Percentiles rank a stretch among this genome's conserved stretches.
phyloP scores from a whole-genome alignment of 2,888 invertebrate species.

The Coremacera marginata region DNA sequence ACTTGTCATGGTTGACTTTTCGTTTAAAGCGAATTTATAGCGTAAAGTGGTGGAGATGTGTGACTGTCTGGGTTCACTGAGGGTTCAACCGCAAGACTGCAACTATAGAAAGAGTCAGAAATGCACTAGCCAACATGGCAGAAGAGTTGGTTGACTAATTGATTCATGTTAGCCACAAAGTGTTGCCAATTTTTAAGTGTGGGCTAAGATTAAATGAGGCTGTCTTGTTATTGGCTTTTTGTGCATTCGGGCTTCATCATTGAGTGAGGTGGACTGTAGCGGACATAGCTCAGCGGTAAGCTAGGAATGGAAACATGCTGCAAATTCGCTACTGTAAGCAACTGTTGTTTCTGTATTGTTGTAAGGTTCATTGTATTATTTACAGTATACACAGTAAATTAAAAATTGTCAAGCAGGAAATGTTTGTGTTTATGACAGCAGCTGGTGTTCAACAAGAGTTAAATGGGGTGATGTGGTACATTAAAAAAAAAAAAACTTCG shows the following conservation, averaged over 20 bases:
- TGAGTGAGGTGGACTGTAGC: neutral
- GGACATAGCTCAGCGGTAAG: conserved; percentile 9
- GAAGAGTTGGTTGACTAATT: conserved; percentile 21
- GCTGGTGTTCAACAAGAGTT: neutral
- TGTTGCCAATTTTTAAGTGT: neutral
- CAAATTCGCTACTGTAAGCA: conserved; percentile 30
- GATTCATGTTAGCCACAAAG: conserved; percentile 17
- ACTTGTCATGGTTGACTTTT: too few relatives aligned
- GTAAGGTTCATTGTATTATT: neutral
- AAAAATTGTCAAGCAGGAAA: neutral
- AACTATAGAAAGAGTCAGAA: too few relatives aligned
- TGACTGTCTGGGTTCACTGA: too few relatives aligned
- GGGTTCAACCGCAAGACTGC: too few relatives aligned
- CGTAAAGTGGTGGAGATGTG: too few relatives aligned
- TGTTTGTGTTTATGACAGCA: conserved; percentile 12
- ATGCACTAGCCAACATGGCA: neutral
- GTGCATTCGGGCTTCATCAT: neutral
- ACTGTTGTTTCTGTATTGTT: neutral
- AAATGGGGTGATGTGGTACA: neutral
- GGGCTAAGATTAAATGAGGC: neutral
- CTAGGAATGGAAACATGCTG: conserved; percentile 29
- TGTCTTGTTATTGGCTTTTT: neutral
- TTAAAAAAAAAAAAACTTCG: too few relatives aligned
- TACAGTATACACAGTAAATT: too few relatives aligned
- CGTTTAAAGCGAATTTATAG: too few relatives aligned